Conservation (phyloP, 1,140 invertebrate genomes). For the Orchestia grillus region DNA sequence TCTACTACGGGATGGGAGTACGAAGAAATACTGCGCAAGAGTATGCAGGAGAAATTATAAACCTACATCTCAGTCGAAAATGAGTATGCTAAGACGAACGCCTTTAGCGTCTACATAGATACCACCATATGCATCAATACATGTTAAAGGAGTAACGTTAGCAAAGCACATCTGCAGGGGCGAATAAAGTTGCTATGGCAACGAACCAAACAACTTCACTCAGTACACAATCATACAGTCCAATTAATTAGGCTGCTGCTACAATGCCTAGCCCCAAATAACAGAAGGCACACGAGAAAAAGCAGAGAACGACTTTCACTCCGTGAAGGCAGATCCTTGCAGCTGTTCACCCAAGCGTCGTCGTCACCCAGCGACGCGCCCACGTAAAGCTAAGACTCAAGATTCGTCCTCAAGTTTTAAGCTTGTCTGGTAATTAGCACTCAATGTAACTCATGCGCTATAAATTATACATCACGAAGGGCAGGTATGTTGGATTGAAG, state of each 20-base stretch:
- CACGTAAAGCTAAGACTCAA: not conserved
- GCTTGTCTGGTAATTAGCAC: not conserved
- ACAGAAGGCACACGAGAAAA: not conserved
- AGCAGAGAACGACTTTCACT: not conserved
- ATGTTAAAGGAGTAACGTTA: not conserved
- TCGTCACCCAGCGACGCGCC: not conserved
- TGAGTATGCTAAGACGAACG: not conserved
- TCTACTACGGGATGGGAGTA: not conserved
- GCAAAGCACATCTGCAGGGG: not conserved
- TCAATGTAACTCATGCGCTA: not conserved
- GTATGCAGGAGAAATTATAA: not conserved
- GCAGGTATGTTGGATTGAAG: not conserved
- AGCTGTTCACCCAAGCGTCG: not conserved
- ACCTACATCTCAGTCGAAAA: not conserved
- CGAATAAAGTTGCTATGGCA: not conserved
- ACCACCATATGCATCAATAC: not conserved
- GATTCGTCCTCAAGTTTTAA: not conserved
- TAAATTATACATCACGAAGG: not conserved
- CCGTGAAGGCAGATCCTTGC: not conserved
- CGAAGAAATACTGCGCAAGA: too few relatives aligned
- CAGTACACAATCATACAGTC: not conserved
- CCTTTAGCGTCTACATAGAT: not conserved
- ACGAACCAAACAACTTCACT: not conserved
- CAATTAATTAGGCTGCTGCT: not conserved
- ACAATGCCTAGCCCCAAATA: not conserved